Percentiles rank a stretch among this genome's conserved stretches.
These are phyloP conservation scores for Odontothrips loti DNA, from an alignment of 2,888 invertebrate species.

Conservation along the genomic window DNA sequence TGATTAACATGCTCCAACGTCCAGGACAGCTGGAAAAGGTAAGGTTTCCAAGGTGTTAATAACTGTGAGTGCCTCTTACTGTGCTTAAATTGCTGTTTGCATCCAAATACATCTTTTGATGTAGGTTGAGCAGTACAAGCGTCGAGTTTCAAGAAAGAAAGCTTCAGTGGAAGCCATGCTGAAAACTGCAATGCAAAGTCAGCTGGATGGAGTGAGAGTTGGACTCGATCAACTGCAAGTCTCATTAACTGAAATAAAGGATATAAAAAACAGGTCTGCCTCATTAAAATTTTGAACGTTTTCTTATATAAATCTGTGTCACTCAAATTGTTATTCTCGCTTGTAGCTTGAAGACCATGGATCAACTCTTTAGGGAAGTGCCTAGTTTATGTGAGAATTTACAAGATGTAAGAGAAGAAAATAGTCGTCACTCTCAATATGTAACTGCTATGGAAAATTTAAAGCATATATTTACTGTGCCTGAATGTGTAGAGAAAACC, in stretches of 20 bases:
- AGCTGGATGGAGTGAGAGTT: conserved; percentile 91
- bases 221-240: conserved; percentile 86
- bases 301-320: not conserved
- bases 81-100: not conserved
- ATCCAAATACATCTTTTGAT: conserved; percentile 31
- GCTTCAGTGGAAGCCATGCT: conserved; percentile 90
- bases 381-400: conserved; percentile 76
- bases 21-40: conserved; percentile 94
- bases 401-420: conserved; percentile 84
- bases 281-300: conserved; percentile 7
- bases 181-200: conserved; percentile 98
- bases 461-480: conserved; percentile 96
- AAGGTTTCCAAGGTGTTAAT: not conserved
- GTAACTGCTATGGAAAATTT: conserved; percentile 97
- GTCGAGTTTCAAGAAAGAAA: conserved; percentile 70
- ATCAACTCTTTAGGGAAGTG: conserved; percentile 67
- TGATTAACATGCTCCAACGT: conserved; percentile 87
- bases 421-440: conserved; percentile 91
- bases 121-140: conserved; percentile 71
- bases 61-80: not conserved
- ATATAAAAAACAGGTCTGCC: conserved; percentile 49
- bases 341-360: conserved; percentile 69
- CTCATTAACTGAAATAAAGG: conserved; percentile 74
- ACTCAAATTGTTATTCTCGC: conserved; percentile 31
- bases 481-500: conserved; percentile 91